phyloP scores from a whole-genome alignment of 1,140 invertebrate genomes.

The fruit fly (Drosophila melanogaster) region DNA sequence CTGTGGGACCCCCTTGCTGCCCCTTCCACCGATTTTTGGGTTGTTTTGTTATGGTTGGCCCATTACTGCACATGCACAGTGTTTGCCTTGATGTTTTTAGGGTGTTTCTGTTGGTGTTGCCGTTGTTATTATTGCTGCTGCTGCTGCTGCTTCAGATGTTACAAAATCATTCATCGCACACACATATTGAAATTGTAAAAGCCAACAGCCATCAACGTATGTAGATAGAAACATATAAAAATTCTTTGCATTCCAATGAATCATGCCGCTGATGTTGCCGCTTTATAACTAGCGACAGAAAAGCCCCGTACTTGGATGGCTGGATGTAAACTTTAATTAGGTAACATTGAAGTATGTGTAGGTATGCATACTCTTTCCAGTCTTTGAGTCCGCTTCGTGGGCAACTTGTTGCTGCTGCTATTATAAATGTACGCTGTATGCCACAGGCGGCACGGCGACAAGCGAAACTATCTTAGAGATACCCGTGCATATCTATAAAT shows the following conservation, averaged over 20 bases:
- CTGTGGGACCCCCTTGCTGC: not conserved
- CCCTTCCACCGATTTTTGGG: slow-evolving; percentile 24
- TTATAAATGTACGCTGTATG: slow-evolving; percentile 56
- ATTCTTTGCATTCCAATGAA: slow-evolving; percentile 83
- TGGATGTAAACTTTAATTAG: slow-evolving; percentile 79
- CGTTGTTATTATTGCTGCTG: slow-evolving; percentile 36
- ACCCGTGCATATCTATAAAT: slow-evolving; percentile 46
- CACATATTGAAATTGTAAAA: slow-evolving; percentile 77
- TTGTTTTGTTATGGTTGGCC: slow-evolving; percentile 75
- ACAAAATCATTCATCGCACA: slow-evolving; percentile 80
- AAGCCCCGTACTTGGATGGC: slow-evolving; percentile 2
- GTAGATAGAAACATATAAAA: slow-evolving; percentile 81
- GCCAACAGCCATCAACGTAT: slow-evolving; percentile 60
- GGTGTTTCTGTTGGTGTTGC: slow-evolving; percentile 69
- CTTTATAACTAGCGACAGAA: slow-evolving; percentile 56
- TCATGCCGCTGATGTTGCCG: slow-evolving; percentile 62
- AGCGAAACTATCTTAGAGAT: slow-evolving; percentile 71
- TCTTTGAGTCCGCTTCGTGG: slow-evolving; percentile 13
- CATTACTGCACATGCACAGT: slow-evolving; percentile 80
- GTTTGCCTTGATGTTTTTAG: slow-evolving; percentile 82
- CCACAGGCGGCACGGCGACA: slow-evolving; percentile 34
- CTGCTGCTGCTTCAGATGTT: slow-evolving; percentile 45
- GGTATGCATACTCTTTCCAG: slow-evolving; percentile 54
- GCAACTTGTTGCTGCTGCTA: slow-evolving; percentile 55
- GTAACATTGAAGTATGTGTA: slow-evolving; percentile 80